Base-by-base conservation (phyloP, 1,140 invertebrate species). In the Drosophila nigromelanica region DNA sequence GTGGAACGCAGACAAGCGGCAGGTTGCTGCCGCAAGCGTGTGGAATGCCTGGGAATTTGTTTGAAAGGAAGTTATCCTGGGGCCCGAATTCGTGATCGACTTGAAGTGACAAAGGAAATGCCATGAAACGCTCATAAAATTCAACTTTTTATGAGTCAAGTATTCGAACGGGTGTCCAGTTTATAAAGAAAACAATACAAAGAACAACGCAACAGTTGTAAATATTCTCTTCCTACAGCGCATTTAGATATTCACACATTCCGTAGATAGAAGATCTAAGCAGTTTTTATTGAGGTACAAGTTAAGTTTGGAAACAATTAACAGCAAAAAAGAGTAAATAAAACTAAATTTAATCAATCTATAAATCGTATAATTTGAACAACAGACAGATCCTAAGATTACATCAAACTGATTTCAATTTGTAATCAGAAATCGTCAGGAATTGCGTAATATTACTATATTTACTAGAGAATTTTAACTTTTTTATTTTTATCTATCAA, bases 61-160 rank as follows among this genome's bases (percentile, higher is more conserved):
- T 18, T 18, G 18, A 82, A 82, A 83, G 73, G 80, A 79, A 82
- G 80, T 72, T 60, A 78, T 83, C 79, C 79, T 75, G 24, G n/a
- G 21, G 11, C 45, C 45, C 11, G 7, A 37, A 14, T 59, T 62
- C 48, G 10, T 62, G 63, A 43, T 43, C 47, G 66, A 63, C 47
- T 63, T 63, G 21, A 40, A 61, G 58, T 76, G 56, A 72, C 71
- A 78, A 83, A 67, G 80, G 71, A 83, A 81, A 78, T 67, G 73
- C 61, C 68, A 55, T 62, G 66, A 40, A 73, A 77, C 48, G 30
- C 27, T 60, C 61, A 78, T 83, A 83, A 83, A 82, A 75, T 50
- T 52, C 30, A 33, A 59, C 45, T 62, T 81, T 78, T 82, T 82
- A 82, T 33, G 79, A 78, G 64, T 47, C 21, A 43, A 51, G 37